Base-by-base conservation (phyloP, 2,797 vertebrate genomes). In the Xyrichtys novacula region DNA sequence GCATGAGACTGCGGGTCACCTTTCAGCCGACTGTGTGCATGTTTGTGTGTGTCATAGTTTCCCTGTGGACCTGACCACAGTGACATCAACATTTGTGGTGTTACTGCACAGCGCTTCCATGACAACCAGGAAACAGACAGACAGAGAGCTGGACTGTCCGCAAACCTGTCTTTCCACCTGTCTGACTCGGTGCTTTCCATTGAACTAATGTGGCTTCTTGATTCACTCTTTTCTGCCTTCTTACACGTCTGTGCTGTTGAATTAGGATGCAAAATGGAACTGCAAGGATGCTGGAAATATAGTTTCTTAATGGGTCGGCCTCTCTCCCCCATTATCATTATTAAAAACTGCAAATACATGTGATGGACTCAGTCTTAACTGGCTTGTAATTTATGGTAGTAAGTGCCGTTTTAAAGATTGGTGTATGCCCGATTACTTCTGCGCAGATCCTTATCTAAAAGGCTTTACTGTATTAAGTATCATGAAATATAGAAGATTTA, bases 101-200 rank as follows among this genome's bases (percentile, higher is more conserved):
- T 69, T 59, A 29, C 36, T 36, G 52, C 59, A 47, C 47, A 26
- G 20, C 0, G 5, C 56, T 66, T 46, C 78, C 56, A 52, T 74
- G 70, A 52, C 58, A 36, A 77, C 70, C 63, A 11, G 39, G 39
- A 74, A 73, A 58, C 72, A 76, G 64, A 74, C 46, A 15, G 50
- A 74, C 63, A 63, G 63, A 20, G 49, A 57, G 26, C 44, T 54
- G 40, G 40, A 56, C 59, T 25, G 50, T 58, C 55, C 55, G 17
- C 40, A 63, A 17, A 70, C 67, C 26, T 44, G 52, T 76, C 40
- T 46, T 31, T 72, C 57, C 70, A 76, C 75, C 72, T 84, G 64
- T 81, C 53, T 63, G 64, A 38, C 59, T 46, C 44, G 1, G 11
- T 16, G 38, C 4, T 61, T 70, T 78, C 47, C 39, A 22, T 28